A percentile compares a stretch with the other conserved stretches of the same genome.
Conservation (phyloP, 2,888 invertebrate genomes). For the Pinctada fucata region DNA sequence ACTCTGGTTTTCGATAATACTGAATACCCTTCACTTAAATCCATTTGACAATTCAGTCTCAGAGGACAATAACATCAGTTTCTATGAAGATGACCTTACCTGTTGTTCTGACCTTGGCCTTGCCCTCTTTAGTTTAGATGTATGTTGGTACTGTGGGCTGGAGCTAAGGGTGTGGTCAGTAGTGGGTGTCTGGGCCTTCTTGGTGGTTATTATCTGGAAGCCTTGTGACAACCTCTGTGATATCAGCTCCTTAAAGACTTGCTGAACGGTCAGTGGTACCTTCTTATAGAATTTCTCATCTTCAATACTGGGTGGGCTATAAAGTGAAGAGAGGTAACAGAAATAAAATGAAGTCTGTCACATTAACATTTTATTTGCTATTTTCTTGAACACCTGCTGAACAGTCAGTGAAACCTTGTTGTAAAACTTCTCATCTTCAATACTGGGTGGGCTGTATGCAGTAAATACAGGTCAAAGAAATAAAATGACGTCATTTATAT, state of each 20-base stretch:
- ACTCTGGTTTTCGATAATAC: no score
- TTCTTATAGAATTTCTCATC: conserved; percentile 61
- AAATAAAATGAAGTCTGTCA: conserved; percentile 4
- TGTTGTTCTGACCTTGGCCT: conserved; percentile 51
- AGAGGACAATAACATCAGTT: no score
- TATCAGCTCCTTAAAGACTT: conserved; percentile 96
- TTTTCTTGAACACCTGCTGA: conserved; percentile 89
- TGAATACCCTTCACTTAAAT: no score
- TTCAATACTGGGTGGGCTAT: conserved; percentile 59
- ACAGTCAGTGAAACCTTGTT: conserved; percentile 66
- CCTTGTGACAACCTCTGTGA: conserved; percentile 93
- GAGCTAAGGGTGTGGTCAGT: conserved; percentile 43
- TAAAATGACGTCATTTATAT: no score
- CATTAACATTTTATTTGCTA: background rate
- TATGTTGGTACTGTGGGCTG: conserved; percentile 57
- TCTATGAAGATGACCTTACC: conserved; percentile 37
- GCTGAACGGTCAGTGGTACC: conserved; percentile 64
- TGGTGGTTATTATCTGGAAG: conserved; percentile 70
- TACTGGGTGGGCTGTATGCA: conserved; percentile 54
- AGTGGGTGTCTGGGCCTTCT: conserved; percentile 33
- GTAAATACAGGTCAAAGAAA: background rate
- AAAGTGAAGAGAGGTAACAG: conserved; percentile 13
- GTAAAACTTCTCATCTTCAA: conserved; percentile 60
- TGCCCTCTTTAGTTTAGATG: conserved; percentile 53
- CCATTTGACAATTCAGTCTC: no score